Evolutionary conservation across 2,797 vertebrate species (phyloP).

Genomic region (Phaenicophaeus curvirostris): DNA sequence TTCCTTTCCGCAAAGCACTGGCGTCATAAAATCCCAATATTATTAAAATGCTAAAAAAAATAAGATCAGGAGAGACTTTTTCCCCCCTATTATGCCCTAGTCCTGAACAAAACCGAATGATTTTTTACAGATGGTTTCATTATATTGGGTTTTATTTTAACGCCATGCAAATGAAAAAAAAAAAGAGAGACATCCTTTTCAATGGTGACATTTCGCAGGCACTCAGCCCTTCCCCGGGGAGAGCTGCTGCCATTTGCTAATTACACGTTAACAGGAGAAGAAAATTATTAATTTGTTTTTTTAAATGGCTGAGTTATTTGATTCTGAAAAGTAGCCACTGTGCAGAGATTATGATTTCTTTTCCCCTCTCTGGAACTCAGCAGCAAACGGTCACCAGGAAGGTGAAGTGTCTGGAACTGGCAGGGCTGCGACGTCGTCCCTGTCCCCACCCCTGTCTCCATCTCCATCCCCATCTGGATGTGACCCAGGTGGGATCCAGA

Average conservation of each 20-base stretch:
- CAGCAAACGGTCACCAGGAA: not conserved
- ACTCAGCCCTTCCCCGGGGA: slow-evolving; percentile 47
- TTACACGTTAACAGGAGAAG: slow-evolving; percentile 66
- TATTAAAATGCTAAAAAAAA: not conserved
- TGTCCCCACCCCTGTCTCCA: too few relatives aligned
- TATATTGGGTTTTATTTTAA: slow-evolving; percentile 27
- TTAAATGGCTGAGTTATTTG: slow-evolving; percentile 55
- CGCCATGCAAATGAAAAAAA: not conserved
- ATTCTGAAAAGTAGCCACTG: slow-evolving; percentile 20
- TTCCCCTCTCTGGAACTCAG: not conserved
- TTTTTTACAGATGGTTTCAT: slow-evolving; percentile 27
- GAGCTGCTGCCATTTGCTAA: slow-evolving; percentile 65
- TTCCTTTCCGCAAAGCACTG: rapidly evolving
- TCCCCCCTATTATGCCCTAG: not conserved
- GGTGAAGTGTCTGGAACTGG: not conserved
- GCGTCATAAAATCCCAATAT: not conserved
- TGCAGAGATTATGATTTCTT: not conserved
- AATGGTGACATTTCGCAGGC: slow-evolving; percentile 40
- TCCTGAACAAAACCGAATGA: not conserved
- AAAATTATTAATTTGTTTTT: slow-evolving; percentile 74
- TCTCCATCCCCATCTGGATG: too few relatives aligned
- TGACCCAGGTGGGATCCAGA: not conserved
- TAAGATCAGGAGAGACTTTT: not conserved
- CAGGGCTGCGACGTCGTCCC: not conserved
- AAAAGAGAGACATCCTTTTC: slow-evolving; percentile 20